Base-by-base conservation (phyloP, 2,888 invertebrate species). In the Macrophya annulata region DNA sequence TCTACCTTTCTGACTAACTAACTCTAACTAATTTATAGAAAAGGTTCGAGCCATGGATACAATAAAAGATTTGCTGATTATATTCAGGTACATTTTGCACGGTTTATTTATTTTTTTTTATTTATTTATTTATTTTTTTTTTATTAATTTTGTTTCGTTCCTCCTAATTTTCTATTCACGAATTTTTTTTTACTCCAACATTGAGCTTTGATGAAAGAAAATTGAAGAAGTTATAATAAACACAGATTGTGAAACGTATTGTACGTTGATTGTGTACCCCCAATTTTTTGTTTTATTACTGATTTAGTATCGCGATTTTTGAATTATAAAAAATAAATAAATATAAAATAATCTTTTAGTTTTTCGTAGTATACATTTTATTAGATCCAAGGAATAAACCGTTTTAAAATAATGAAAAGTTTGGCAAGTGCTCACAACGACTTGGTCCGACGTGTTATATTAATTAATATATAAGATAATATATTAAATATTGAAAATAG, bases 361-460 rank as follows among this genome's bases (percentile, higher is more conserved):
- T 31, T 31, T 48, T 48, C 17, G 25, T 48, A 48, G 15, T 21
- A 76, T 45, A 76, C 21, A 45, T 45, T 48, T 76, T 25, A 76
- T 48, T 48, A 45, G 43, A 76, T 76, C 76, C 76, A 76, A 76
- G 25, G 43, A 48, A 25, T 76, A 48, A 76, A 76, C 45, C 48
- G 76, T 48, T 48, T 37, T 48, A 45, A 45, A 48, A 48, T 76
- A 25, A 76, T 85, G 84, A 59, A 77, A 77, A 82, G 86, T 87
- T 86, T 86, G 87, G 85, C 85, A 88, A 87, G 87, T 87, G 88
- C 88, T 88, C 88, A 86, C 89, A 88, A 88, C 88, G 89, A 90
- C 88, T 90, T 90, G 90, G 90, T 90, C 91, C 90, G 88, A 90
- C 87, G 87, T 89, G 86, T 90, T 89, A 77, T 77, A 37, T 17